Conservation (phyloP, 2,888 invertebrate species). For the Theretra japonica region DNA sequence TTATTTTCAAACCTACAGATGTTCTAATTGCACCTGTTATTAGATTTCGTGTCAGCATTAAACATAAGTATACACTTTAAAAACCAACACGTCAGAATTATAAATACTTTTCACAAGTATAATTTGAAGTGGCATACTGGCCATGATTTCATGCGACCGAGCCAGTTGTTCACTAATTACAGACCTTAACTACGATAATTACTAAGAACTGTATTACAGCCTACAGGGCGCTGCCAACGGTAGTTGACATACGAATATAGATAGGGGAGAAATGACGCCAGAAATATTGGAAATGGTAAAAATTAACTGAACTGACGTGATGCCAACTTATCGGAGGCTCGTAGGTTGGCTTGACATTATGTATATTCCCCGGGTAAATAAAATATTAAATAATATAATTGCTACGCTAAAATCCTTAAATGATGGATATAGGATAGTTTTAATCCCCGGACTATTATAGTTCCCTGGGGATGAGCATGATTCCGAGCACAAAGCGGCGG, state of each 20-base stretch:
- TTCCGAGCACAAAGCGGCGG: background rate
- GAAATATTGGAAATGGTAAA: no score
- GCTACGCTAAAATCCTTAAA: background rate
- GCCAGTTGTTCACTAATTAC: background rate
- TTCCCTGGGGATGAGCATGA: slow-evolving; percentile 18
- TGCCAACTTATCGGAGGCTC: background rate
- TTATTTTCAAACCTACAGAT: no score
- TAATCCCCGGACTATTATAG: slow-evolving; percentile 11
- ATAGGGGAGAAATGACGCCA: background rate
- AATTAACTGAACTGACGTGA: no score
- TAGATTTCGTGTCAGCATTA: no score
- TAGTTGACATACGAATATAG: background rate
- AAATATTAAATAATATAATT: no score
- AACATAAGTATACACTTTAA: no score
- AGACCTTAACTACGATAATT: background rate
- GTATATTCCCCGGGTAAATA: background rate
- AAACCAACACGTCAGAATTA: no score
- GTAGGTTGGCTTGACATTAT: background rate
- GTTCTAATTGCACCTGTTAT: no score
- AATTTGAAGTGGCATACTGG: background rate
- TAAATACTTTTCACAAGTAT: background rate
- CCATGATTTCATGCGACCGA: background rate
- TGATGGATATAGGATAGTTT: background rate
- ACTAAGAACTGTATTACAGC: background rate
- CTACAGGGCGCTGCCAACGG: background rate